Evolutionary conservation across 2,888 invertebrate genomes (phyloP).

Genomic region (Ophioninae sp.): DNA sequence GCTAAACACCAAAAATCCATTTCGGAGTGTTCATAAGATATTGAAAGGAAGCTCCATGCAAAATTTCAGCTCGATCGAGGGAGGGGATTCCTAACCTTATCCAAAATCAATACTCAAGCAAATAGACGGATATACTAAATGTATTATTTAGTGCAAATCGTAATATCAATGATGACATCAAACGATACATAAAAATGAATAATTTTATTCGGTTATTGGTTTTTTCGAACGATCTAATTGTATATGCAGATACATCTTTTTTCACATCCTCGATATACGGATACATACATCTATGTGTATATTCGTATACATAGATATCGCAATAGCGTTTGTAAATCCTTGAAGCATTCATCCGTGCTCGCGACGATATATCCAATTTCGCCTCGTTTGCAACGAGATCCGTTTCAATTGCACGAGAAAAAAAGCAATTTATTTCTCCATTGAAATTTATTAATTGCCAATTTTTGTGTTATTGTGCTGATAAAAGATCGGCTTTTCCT

Average conservation of each 20-base stretch:
- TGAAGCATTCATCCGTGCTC: conserved; percentile 41
- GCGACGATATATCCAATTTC: conserved; percentile 41
- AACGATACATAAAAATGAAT: neutral
- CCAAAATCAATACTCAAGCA: too few relatives aligned
- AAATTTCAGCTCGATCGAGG: too few relatives aligned
- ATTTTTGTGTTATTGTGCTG: neutral
- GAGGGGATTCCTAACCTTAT: too few relatives aligned
- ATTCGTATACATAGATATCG: conserved; percentile 22
- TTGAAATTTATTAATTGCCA: neutral
- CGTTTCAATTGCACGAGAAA: conserved; percentile 10
- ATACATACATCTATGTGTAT: neutral
- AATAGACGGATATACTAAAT: too few relatives aligned
- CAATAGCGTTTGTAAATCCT: conserved; percentile 18
- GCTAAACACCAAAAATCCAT: too few relatives aligned
- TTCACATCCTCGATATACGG: conserved; percentile 1
- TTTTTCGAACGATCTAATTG: neutral
- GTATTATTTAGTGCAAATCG: neutral
- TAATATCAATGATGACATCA: too few relatives aligned
- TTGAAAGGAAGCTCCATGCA: too few relatives aligned
- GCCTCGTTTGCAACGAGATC: conserved; percentile 31
- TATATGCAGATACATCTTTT: conserved; percentile 16
- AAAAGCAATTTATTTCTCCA: neutral
- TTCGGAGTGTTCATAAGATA: too few relatives aligned
- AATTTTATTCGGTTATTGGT: neutral
- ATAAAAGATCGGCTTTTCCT: neutral